Evolutionary conservation across 2,888 invertebrate genomes (phyloP).

Genomic region (Hirtodrosophila alboralis): DNA sequence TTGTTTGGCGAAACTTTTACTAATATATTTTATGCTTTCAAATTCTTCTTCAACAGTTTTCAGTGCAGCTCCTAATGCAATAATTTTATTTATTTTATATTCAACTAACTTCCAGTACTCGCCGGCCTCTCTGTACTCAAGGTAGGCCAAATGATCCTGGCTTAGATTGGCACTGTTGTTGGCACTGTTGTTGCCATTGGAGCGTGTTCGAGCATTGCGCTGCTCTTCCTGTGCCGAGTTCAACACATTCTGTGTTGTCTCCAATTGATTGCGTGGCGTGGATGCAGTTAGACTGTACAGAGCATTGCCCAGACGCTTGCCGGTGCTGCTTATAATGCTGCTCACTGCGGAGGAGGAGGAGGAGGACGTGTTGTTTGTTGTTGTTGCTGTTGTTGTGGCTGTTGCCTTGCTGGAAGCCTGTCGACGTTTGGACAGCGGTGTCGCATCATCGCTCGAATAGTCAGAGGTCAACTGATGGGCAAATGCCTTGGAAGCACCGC

Average conservation of each 20-base stretch:
- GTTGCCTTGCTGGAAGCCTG: constrained; percentile 6
- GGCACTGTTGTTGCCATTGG: constrained; percentile 58
- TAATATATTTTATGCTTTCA: too few relatives aligned
- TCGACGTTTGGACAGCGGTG: constrained; percentile 65
- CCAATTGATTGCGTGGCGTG: constrained; percentile 75
- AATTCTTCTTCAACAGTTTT: too few relatives aligned
- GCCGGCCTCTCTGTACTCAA: constrained; percentile 90
- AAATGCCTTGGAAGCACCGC: constrained; percentile 39
- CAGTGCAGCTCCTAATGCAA: too few relatives aligned
- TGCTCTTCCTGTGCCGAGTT: constrained; percentile 76
- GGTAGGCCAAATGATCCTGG: constrained; percentile 87
- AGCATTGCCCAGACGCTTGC: constrained; percentile 41
- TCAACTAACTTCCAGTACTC: constrained; percentile 93
- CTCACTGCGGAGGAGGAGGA: constrained; percentile 46
- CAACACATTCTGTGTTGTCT: constrained; percentile 79
- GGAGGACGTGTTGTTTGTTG: constrained; percentile 9
- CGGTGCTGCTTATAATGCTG: constrained; percentile 50
- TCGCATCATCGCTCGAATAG: constrained; percentile 86
- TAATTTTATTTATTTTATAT: too few relatives aligned
- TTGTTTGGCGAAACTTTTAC: too few relatives aligned
- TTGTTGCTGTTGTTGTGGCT: too few relatives aligned
- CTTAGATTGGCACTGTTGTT: constrained; percentile 68
- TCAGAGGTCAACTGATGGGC: constrained; percentile 85
- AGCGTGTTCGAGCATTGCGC: constrained; percentile 33
- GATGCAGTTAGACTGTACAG: constrained; percentile 53